Conservation (phyloP, 2,797 vertebrate genomes). For the Phoeniculus purpureus region DNA sequence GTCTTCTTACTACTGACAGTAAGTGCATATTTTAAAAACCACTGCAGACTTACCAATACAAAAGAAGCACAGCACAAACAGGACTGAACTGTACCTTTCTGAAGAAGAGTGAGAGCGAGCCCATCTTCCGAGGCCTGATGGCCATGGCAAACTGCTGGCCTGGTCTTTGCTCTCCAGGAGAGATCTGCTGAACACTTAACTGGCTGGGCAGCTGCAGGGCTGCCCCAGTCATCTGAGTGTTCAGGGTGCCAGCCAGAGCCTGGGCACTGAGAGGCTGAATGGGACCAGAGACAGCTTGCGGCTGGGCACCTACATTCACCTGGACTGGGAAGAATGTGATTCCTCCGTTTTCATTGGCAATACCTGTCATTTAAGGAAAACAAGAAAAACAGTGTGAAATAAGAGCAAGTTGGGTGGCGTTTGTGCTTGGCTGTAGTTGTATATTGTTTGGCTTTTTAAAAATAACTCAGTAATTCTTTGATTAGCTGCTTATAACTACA, state of each 20-base stretch:
- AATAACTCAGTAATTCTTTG: background rate
- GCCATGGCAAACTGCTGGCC: background rate
- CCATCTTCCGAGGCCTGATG: constrained; percentile 76
- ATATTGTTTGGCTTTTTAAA: background rate
- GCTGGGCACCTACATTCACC: constrained; percentile 84
- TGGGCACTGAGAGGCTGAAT: constrained; percentile 83
- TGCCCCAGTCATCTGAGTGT: constrained; percentile 75
- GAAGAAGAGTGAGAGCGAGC: constrained; percentile 88
- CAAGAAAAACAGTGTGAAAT: background rate
- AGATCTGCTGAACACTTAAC: constrained; percentile 71
- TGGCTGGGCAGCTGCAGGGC: constrained; percentile 77
- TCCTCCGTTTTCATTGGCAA: constrained; percentile 90
- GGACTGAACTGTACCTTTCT: constrained; percentile 82
- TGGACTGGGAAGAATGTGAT: constrained; percentile 92
- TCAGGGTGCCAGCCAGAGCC: constrained; percentile 76
- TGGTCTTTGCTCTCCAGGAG: constrained; percentile 70
- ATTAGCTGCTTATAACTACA: background rate
- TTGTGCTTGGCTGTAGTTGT: rapidly evolving
- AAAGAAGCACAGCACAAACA: background rate
- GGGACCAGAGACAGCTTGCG: constrained; percentile 74
- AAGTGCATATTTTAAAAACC: background rate
- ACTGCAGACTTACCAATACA: background rate
- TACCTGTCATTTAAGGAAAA: constrained; percentile 76
- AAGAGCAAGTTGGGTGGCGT: background rate
- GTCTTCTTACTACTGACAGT: background rate